Percentiles rank a stretch among this genome's conserved stretches.
phyloP scores from a whole-genome alignment of 1,140 invertebrate species.

The Batillaria attramentaria region DNA sequence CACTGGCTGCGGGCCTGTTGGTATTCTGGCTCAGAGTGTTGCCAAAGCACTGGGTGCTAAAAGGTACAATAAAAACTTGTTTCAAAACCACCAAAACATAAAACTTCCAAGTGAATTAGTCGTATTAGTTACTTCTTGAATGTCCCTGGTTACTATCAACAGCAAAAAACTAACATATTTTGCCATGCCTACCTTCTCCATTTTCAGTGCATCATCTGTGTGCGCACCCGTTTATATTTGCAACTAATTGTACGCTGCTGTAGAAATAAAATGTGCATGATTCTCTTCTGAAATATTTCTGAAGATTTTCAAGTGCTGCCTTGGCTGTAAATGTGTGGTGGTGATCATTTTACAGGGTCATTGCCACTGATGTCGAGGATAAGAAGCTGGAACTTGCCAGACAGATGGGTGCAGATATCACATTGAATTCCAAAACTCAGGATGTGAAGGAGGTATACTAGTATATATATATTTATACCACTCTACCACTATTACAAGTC shows the following conservation, averaged over 20 bases:
- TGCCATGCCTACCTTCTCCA: too few relatives aligned
- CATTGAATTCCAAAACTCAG: conserved; percentile 55
- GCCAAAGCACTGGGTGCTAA: conserved; percentile 64
- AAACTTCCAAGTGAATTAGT: too few relatives aligned
- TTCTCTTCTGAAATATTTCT: neutral
- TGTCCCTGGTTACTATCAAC: too few relatives aligned
- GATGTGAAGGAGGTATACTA: conserved; percentile 60
- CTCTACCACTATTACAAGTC: too few relatives aligned
- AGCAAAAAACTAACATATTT: too few relatives aligned
- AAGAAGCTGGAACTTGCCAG: conserved; percentile 59
- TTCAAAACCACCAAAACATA: neutral
- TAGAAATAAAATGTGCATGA: too few relatives aligned
- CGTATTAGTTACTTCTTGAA: too few relatives aligned
- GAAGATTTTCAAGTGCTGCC: neutral
- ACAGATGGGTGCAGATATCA: conserved; percentile 60
- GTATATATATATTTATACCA: too few relatives aligned
- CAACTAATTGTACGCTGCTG: too few relatives aligned
- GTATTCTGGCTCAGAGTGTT: conserved; percentile 57
- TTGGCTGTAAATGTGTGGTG: too few relatives aligned
- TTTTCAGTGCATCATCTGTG: too few relatives aligned
- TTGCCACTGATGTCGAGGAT: conserved; percentile 61
- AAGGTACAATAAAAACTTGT: conserved; percentile 51
- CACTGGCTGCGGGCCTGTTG: conserved; percentile 64
- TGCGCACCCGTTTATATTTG: too few relatives aligned
- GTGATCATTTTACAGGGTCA: conserved; percentile 51